These are phyloP conservation scores for Drosophila multiciliata DNA, from an alignment of 2,888 invertebrate species.

Conservation along the genomic window DNA sequence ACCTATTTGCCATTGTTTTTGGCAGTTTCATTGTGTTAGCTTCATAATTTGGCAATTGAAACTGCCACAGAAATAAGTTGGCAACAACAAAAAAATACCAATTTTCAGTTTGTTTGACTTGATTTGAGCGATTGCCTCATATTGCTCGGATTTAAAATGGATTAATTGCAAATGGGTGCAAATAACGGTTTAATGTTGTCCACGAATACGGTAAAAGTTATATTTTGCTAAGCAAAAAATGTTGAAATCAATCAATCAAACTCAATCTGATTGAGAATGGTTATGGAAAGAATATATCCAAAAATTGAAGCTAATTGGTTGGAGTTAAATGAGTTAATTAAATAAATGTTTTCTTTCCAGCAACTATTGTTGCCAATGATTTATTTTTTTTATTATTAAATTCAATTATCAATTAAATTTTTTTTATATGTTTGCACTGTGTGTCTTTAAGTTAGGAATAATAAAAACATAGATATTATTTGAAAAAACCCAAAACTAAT, in stretches of 20 bases:
- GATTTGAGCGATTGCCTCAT: constrained; percentile 27
- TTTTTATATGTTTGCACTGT: background rate
- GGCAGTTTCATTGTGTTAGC: constrained; percentile 43
- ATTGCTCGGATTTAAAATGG: constrained; percentile 15
- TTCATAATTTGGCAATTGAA: constrained; percentile 69
- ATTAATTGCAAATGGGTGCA: constrained; percentile 5
- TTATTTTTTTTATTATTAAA: background rate
- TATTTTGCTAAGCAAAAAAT: background rate
- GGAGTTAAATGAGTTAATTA: background rate
- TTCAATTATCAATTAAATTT: background rate
- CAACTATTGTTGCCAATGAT: background rate
- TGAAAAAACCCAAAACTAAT: background rate
- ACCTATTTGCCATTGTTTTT: constrained; percentile 63
- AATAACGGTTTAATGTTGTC: background rate
- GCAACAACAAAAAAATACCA: constrained; percentile 10
- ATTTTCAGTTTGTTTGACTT: constrained; percentile 21
- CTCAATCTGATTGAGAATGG: background rate
- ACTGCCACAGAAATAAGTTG: constrained; percentile 31
- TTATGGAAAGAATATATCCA: background rate
- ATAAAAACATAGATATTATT: background rate
- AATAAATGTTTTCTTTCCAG: too few species aligned
- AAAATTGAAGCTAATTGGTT: background rate
- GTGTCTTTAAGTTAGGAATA: background rate
- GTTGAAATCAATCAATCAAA: background rate
- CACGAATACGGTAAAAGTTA: background rate